A percentile compares a stretch with the other conserved stretches of the same genome.
phyloP scores from a whole-genome alignment of 2,888 invertebrate genomes.

The Acleris literana region DNA sequence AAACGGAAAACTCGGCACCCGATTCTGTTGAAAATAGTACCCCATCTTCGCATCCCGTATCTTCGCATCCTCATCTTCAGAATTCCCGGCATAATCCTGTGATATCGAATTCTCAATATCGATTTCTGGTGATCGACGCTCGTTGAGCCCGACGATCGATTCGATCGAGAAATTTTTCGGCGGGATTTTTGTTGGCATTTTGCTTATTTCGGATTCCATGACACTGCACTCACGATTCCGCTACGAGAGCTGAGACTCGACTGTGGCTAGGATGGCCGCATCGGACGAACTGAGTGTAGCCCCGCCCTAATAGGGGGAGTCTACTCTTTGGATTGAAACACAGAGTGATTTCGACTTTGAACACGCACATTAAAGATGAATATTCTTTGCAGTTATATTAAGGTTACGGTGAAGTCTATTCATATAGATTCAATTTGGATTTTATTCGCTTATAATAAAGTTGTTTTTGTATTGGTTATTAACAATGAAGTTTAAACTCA shows the following conservation, averaged over 20 bases:
- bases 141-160: constrained; percentile 80
- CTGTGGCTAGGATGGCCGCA: background rate
- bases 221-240: constrained; percentile 36
- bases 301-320: constrained; percentile 27
- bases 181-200: constrained; percentile 75
- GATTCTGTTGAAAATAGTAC: constrained; percentile 74
- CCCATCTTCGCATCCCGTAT: constrained; percentile 71
- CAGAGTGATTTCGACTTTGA: background rate
- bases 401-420: background rate
- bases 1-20: constrained; percentile 76
- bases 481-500: constrained; percentile 25
- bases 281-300: background rate
- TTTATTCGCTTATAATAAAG: background rate
- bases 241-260: constrained; percentile 9
- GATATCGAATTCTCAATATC: constrained; percentile 75
- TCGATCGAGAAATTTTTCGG: constrained; percentile 86
- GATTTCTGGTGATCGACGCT: constrained; percentile 72
- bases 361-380: background rate
- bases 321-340: background rate
- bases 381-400: background rate
- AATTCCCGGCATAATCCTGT: constrained; percentile 63
- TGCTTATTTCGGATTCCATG: constrained; percentile 77
- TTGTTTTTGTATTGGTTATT: background rate
- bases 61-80: constrained; percentile 71
- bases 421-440: background rate